Conservation (phyloP, 2,888 invertebrate genomes). For the Mactromeris polynyma region DNA sequence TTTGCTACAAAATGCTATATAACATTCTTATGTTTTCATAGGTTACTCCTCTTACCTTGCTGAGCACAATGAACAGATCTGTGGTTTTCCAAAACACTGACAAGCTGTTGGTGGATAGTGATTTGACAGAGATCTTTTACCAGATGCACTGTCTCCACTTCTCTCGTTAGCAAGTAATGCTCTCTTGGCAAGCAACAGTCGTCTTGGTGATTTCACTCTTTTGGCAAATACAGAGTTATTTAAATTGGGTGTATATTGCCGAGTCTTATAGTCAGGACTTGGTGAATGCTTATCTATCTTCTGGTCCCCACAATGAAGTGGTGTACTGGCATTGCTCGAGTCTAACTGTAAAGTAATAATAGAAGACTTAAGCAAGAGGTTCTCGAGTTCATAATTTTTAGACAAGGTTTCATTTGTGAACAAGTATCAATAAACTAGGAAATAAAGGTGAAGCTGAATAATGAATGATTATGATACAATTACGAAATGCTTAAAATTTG, state of each 20-base stretch:
- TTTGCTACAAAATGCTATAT: too few species aligned
- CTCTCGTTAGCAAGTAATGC: conserved; percentile 75
- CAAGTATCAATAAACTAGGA: too few species aligned
- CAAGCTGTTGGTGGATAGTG: conserved; percentile 87
- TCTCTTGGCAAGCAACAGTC: conserved; percentile 79
- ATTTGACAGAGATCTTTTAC: conserved; percentile 29
- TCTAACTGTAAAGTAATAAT: background rate
- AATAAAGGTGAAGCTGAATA: too few species aligned
- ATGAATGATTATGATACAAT: too few species aligned
- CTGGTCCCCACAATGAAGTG: background rate
- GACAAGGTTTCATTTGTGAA: too few species aligned
- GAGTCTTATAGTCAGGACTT: conserved; percentile 41
- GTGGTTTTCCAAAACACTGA: conserved; percentile 91
- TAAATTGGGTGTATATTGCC: conserved; percentile 67
- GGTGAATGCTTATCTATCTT: conserved; percentile 2
- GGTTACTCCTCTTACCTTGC: conserved; percentile 88
- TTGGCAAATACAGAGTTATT: conserved; percentile 69
- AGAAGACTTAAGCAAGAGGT: background rate
- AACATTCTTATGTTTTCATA: too few species aligned
- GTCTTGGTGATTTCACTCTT: conserved; percentile 78
- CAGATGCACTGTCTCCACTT: conserved; percentile 41
- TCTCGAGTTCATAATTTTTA: too few species aligned
- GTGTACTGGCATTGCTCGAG: background rate
- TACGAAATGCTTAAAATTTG: too few species aligned
- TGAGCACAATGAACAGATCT: conserved; percentile 91